phyloP scores from a whole-genome alignment of 2,113 vertebrate genomes.

The Anseranas semipalmata region DNA sequence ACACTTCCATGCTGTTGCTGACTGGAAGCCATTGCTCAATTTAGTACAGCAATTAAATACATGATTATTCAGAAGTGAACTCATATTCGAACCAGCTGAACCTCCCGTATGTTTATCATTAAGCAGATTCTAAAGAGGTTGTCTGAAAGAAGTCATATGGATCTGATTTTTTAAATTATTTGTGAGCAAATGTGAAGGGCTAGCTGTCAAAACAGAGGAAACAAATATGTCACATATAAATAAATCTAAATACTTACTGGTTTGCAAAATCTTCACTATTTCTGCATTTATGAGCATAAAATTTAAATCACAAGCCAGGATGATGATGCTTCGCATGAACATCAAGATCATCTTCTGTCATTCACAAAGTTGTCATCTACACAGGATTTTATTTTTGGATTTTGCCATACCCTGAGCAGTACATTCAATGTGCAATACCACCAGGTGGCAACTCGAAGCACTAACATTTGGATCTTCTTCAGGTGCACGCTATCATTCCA shows the following conservation, averaged over 20 bases:
- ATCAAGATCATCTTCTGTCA: not conserved
- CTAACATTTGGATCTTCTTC: not conserved
- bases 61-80: constrained; percentile 7
- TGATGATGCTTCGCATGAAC: not conserved
- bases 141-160: constrained; percentile 1
- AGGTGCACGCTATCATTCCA: not conserved
- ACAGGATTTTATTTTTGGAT: not conserved
- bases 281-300: not conserved
- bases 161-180: not conserved
- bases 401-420: not conserved
- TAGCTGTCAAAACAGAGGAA: constrained; percentile 36
- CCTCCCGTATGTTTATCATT: not conserved
- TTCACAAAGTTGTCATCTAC: not conserved
- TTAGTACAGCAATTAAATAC: not conserved
- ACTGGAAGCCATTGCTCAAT: constrained; percentile 16
- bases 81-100: constrained; percentile 1
- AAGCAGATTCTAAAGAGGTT: not conserved
- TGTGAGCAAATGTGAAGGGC: not conserved
- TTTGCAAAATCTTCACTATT: not conserved
- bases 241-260: not conserved
- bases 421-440: not conserved
- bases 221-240: not conserved
- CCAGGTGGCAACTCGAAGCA: not conserved
- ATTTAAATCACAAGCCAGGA: not conserved
- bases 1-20: not conserved